phyloP scores from a whole-genome alignment of 2,888 invertebrate species.

The Tolmerus cingulatus region DNA sequence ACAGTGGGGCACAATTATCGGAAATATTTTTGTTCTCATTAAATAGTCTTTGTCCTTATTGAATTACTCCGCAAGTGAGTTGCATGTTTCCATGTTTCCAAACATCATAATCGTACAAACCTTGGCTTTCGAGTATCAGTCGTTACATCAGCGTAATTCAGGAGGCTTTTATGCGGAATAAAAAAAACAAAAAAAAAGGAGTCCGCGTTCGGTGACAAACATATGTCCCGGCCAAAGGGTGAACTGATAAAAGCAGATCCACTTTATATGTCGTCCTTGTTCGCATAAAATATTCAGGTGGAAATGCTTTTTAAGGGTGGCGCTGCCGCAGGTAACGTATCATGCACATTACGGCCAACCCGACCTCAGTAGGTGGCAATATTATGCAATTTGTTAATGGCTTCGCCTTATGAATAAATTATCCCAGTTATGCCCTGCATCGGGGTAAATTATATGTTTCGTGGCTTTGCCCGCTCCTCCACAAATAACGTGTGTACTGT shows the following conservation, averaged over 20 bases:
- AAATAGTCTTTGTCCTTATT: background rate
- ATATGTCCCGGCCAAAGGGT: slow-evolving; percentile 20
- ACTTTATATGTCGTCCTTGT: slow-evolving; percentile 27
- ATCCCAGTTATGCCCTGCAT: slow-evolving; percentile 45
- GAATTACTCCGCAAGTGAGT: background rate
- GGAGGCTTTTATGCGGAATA: background rate
- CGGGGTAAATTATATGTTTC: slow-evolving; percentile 44
- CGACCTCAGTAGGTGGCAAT: slow-evolving; percentile 21
- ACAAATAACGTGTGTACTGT: background rate
- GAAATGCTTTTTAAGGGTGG: slow-evolving; percentile 12
- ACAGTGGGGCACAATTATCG: background rate
- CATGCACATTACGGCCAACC: background rate
- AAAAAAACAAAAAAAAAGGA: background rate
- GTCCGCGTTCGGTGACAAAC: background rate
- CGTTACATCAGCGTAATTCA: background rate
- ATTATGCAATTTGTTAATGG: slow-evolving; percentile 51
- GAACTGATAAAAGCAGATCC: slow-evolving; percentile 34
- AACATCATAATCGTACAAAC: background rate
- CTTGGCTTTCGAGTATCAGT: background rate
- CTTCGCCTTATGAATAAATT: slow-evolving; percentile 47
- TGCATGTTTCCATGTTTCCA: background rate
- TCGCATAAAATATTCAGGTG: slow-evolving; percentile 26
- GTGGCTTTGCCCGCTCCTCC: background rate
- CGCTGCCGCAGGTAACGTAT: background rate
- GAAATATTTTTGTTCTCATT: background rate